Base-by-base conservation (phyloP, 2,113 vertebrate species). In the Raja brachyura region DNA sequence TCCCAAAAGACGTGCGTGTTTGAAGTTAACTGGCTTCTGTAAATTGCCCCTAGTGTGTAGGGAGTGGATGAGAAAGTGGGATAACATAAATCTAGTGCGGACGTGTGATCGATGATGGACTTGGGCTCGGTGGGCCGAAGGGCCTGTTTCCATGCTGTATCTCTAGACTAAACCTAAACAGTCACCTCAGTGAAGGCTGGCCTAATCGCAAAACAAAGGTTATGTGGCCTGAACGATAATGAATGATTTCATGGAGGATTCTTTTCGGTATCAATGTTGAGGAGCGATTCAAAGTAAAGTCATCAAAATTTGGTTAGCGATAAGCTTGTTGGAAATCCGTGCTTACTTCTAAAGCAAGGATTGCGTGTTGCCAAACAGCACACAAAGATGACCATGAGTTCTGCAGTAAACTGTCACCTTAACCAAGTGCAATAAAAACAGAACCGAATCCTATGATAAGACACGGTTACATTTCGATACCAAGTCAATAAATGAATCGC, bases 321-420 rank as follows among this genome's bases (percentile, higher is more conserved):
- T 92, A 92, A 92, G 88, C 25, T 92, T 92, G 88, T 92, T 70
- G 66, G 66, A 73, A 73, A 73, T 63, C 73, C 88, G 88, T 92
- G 88, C 88, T 92, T 28, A 92, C 66, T 92, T 92, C 66, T 92
- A 92, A 92, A 92, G 88, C 22, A 73, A 66, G n/a, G 63, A 11
- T 25, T 68, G 66, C 28, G 22, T 1, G 31, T 48, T 48, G 33
- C 88, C 10, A 33, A 48, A 54, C 33, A 33, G 88, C 48, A 70
- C 88, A 68, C 61, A 92, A 68, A 68, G 88, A 48, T 92, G 88
- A 25, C 88, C 88, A 48, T 92, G 88, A 73, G 33, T 25, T 92
- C 31, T 33, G 88, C 5, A 92, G 88, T 92, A 92, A 92, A 92
- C 20, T 48, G 88, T 25, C 88, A 73, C 73, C 39, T 92, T 73